phyloP scores from a whole-genome alignment of 2,888 invertebrate species.

The Eurytoma californica region DNA sequence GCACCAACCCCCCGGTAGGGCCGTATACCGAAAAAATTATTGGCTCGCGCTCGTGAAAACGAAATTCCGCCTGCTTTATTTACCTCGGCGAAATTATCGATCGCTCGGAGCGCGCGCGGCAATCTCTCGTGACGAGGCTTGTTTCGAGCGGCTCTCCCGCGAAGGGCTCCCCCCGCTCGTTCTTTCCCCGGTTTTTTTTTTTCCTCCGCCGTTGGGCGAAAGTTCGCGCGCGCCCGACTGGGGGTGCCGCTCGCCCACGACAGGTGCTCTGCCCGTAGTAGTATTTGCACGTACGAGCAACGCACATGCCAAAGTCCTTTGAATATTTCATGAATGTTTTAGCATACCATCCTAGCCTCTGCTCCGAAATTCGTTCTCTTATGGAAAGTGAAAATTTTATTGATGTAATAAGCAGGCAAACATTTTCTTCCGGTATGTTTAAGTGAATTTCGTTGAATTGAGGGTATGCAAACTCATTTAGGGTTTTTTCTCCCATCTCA shows the following conservation, averaged over 20 bases:
- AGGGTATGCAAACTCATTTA: neutral
- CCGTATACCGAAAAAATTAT: too few relatives aligned
- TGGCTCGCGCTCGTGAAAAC: too few relatives aligned
- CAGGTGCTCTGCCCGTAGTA: constrained; percentile 34
- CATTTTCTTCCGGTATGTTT: too few relatives aligned
- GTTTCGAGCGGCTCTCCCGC: too few relatives aligned
- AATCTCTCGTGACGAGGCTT: too few relatives aligned
- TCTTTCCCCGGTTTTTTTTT: neutral
- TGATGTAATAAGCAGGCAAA: neutral
- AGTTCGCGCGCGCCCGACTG: neutral
- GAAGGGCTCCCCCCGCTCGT: too few relatives aligned
- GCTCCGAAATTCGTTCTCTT: neutral
- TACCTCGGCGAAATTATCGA: neutral
- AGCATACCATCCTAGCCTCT: neutral
- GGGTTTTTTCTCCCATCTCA: neutral
- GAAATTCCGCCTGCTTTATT: neutral
- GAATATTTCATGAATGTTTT: neutral
- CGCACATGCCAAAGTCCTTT: neutral
- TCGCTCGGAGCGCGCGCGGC: too few relatives aligned
- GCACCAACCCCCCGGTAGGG: neutral
- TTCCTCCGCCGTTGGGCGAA: neutral
- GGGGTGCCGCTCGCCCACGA: constrained; percentile 4
- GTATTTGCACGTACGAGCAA: constrained; percentile 31
- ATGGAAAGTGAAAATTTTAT: neutral
- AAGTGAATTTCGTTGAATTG: neutral